Evolutionary conservation across 2,888 invertebrate species (phyloP).

Genomic region (Zeuzera pyrina): DNA sequence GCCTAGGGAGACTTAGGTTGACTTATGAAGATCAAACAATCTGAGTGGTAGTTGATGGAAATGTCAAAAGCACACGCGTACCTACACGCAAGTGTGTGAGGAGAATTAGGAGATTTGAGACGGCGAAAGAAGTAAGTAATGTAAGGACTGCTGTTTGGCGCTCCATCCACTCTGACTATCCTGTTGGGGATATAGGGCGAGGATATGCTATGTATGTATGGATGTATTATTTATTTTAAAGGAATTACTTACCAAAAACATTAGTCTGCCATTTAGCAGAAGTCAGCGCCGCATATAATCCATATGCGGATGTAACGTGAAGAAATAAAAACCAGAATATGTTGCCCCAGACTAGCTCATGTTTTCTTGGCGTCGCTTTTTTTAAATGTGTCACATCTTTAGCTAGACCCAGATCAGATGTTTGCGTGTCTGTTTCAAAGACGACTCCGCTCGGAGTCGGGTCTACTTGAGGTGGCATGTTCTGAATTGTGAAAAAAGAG

Average conservation of each 20-base stretch:
- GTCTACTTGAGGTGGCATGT: slow-evolving; percentile 74
- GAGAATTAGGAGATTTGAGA: too few relatives aligned
- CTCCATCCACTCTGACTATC: too few relatives aligned
- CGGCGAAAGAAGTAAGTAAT: too few relatives aligned
- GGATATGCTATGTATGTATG: too few relatives aligned
- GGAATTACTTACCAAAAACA: slow-evolving; percentile 73
- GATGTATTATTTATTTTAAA: neutral
- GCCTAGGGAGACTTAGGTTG: too few relatives aligned
- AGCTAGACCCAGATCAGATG: slow-evolving; percentile 72
- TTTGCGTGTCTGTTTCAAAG: slow-evolving; percentile 78
- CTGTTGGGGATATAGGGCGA: too few relatives aligned
- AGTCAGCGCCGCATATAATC: slow-evolving; percentile 75
- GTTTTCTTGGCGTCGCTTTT: slow-evolving; percentile 60
- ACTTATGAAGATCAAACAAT: too few relatives aligned
- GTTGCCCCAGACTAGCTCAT: slow-evolving; percentile 81
- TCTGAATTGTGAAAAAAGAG: slow-evolving; percentile 26
- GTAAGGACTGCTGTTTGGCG: neutral
- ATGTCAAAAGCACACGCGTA: too few relatives aligned
- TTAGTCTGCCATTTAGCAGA: slow-evolving; percentile 78
- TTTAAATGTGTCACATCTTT: slow-evolving; percentile 72
- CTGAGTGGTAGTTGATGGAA: too few relatives aligned
- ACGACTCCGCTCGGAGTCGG: slow-evolving; percentile 72
- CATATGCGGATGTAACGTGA: slow-evolving; percentile 78
- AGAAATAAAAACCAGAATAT: slow-evolving; percentile 78
- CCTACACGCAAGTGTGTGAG: too few relatives aligned